These are phyloP conservation scores for Strix uralensis DNA, from an alignment of 2,113 vertebrate genomes.

Conservation along the genomic window DNA sequence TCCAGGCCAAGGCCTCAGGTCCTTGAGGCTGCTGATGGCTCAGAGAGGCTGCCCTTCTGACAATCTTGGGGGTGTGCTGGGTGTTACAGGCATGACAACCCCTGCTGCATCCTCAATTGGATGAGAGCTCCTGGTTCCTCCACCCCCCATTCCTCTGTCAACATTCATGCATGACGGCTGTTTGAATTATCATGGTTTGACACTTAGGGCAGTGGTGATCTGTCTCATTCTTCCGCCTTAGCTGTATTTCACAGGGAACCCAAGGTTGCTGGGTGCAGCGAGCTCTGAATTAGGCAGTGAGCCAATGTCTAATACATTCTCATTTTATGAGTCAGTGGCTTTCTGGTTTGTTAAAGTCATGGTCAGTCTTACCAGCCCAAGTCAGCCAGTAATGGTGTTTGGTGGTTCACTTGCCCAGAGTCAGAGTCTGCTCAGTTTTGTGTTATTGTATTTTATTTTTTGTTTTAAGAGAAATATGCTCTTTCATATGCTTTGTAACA, in stretches of 20 bases:
- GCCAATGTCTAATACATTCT: neutral
- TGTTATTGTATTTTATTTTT: neutral
- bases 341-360: neutral
- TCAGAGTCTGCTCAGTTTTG: neutral
- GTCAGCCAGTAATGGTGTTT: neutral
- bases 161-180: rapidly evolving
- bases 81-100: neutral
- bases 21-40: neutral
- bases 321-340: neutral
- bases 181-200: neutral
- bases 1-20: neutral
- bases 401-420: neutral
- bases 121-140: neutral
- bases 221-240: rapidly evolving
- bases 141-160: rapidly evolving
- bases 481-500: neutral
- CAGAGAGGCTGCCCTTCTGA: neutral
- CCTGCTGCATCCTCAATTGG: neutral
- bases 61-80: neutral
- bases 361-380: neutral
- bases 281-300: neutral
- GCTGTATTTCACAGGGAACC: neutral
- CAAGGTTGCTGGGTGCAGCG: neutral
- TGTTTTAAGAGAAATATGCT: neutral
- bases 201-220: neutral